Base-by-base conservation (phyloP, 2,888 invertebrate genomes). In the Rhorus exstirpatorius region DNA sequence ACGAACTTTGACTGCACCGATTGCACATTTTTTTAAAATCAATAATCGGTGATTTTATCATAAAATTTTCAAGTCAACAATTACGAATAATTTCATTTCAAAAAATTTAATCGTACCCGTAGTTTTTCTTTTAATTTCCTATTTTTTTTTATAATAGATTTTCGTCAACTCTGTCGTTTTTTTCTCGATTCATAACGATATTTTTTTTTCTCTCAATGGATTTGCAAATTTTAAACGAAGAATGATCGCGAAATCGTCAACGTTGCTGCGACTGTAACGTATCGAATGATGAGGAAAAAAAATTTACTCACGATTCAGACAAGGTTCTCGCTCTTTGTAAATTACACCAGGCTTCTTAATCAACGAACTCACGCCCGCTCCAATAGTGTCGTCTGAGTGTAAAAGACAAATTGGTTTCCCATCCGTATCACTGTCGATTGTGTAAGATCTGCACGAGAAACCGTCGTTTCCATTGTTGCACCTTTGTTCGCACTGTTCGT, bases 261-360 rank as follows among this genome's bases (percentile, higher is more conserved):
- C n/a, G n/a, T n/a, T n/a, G n/a, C n/a, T n/a, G n/a, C n/a, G n/a
- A n/a, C n/a, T n/a, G n/a, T n/a, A 31, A 31, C 31, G 31, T 6
- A 49, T 26, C 68, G 3, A 3, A 24, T 2, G 6, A 55, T 49
- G 44, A 12, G 1, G 24, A 7, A 38, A 51, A 51, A 61, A 12
- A 10, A 35, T 46, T 24, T 72, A 93, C 95, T 94, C 93, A 98
- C 98, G 95, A 91, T 98, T 97, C 38, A 98, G 94, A 90, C 98
- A 98, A 82, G 96, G 96, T 60, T 97, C 97, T 86, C 96, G 95
- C 87, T 98, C 96, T 89, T 96, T 96, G 92, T 97, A 98, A 46
- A 95, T 94, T 7, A 96, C 96, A 35, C 94, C 94, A 0, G 94
- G 91, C 31, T 94, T 93, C 44, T 94, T 91, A 35, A 94, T 93